Percentiles rank a stretch among this genome's conserved stretches.
These are phyloP conservation scores for Dipodomys stephensi DNA, from an alignment of 2,113 vertebrate species.

Conservation along the genomic window DNA sequence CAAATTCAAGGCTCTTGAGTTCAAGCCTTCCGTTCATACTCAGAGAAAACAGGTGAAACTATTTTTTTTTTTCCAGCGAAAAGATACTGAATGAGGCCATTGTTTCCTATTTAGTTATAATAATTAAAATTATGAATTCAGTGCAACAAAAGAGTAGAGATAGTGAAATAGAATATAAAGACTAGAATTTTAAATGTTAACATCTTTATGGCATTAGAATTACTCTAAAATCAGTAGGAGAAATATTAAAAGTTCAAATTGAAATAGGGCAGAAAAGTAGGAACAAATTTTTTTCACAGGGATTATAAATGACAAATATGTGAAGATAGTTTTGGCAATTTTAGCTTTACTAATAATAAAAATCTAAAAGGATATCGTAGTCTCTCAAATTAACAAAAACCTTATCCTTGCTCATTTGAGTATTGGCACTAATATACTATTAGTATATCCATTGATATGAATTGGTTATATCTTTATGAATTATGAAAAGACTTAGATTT, in stretches of 20 bases:
- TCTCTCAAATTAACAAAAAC: not conserved
- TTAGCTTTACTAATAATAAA: not conserved
- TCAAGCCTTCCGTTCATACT: too few species aligned
- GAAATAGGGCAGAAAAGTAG: not conserved
- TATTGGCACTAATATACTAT: not conserved
- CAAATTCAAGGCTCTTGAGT: too few species aligned
- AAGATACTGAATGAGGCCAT: not conserved
- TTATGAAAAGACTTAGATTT: not conserved
- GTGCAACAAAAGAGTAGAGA: not conserved
- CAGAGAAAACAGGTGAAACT: not conserved
- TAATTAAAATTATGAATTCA: constrained; percentile 5
- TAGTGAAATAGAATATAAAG: not conserved
- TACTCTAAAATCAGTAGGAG: not conserved
- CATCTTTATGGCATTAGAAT: not conserved
- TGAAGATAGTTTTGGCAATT: not conserved
- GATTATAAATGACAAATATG: not conserved
- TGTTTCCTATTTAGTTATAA: not conserved
- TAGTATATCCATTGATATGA: not conserved
- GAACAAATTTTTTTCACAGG: too few species aligned
- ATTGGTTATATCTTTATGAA: not conserved
- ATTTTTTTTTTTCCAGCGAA: constrained; percentile 18
- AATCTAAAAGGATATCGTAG: not conserved
- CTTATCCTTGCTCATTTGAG: not conserved
- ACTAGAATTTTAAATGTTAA: not conserved
- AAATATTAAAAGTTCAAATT: not conserved